Conservation (phyloP, 1,140 invertebrate species). For the Trissolcus basalis region DNA sequence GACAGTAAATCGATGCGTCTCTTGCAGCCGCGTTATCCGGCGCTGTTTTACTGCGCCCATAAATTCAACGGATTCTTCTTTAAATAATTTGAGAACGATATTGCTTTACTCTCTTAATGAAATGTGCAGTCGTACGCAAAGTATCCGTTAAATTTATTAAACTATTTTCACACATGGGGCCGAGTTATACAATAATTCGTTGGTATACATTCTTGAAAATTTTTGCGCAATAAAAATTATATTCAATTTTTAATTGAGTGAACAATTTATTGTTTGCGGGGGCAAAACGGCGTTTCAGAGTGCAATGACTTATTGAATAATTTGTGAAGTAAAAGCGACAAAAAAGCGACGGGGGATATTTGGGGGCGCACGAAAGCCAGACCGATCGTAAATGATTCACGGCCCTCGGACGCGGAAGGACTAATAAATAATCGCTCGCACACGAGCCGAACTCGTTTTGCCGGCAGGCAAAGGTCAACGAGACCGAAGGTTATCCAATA, state of each 20-base stretch:
- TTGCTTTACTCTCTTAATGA: slow-evolving; percentile 27
- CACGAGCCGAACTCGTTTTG: slow-evolving; percentile 46
- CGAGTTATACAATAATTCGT: too few relatives aligned
- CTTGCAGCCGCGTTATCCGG: slow-evolving; percentile 12
- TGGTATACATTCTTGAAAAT: background rate
- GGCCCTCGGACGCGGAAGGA: slow-evolving; percentile 42
- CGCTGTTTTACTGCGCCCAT: slow-evolving; percentile 27
- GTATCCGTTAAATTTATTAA: slow-evolving; percentile 4
- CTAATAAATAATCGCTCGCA: slow-evolving; percentile 43
- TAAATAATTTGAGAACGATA: slow-evolving; percentile 20
- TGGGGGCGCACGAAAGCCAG: slow-evolving; percentile 23
- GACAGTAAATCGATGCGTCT: slow-evolving; percentile 51
- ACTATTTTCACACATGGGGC: background rate
- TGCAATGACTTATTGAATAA: slow-evolving; percentile 23
- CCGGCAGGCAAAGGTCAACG: slow-evolving; percentile 47
- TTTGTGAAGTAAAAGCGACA: background rate
- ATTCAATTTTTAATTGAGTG: too few relatives aligned
- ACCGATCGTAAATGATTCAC: slow-evolving; percentile 40
- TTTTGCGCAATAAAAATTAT: background rate
- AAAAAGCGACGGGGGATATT: slow-evolving; percentile 13
- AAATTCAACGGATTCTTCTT: slow-evolving; percentile 34
- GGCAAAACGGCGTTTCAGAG: background rate
- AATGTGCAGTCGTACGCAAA: slow-evolving; percentile 7
- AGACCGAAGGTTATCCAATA: slow-evolving; percentile 54
- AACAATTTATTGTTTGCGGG: too few relatives aligned